Percentiles rank a stretch among this genome's conserved stretches.
phyloP scores from a whole-genome alignment of 2,888 invertebrate species.

The Athetis lepigone region DNA sequence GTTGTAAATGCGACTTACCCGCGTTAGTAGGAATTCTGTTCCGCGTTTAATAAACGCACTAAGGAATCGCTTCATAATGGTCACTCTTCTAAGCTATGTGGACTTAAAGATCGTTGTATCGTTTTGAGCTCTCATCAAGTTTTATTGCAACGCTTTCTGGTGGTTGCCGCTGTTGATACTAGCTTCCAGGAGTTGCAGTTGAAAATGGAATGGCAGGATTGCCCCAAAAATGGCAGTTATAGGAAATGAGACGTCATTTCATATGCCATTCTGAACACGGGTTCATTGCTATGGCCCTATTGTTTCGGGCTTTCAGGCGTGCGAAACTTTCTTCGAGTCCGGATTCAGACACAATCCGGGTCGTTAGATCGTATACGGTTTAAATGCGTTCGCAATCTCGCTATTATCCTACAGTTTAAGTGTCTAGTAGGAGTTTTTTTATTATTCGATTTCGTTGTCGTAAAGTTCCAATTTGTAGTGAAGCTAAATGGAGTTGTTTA shows the following conservation, averaged over 20 bases:
- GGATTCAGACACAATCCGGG: background rate
- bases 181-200: too few species aligned
- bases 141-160: too few species aligned
- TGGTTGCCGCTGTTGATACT: too few species aligned
- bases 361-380: background rate
- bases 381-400: background rate
- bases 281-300: background rate
- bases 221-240: too few species aligned
- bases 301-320: background rate
- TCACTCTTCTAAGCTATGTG: too few species aligned
- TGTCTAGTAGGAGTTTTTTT: background rate
- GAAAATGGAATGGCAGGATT: too few species aligned
- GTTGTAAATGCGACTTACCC: too few species aligned
- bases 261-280: background rate
- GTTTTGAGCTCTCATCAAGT: too few species aligned
- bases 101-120: too few species aligned
- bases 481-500: background rate
- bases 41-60: too few species aligned
- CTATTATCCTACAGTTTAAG: background rate
- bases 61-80: too few species aligned
- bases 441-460: background rate
- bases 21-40: too few species aligned
- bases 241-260: background rate
- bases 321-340: background rate
- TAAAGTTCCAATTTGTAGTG: background rate